Conservation (phyloP, 1,140 invertebrate genomes). For the Geopemphigus sp. region DNA sequence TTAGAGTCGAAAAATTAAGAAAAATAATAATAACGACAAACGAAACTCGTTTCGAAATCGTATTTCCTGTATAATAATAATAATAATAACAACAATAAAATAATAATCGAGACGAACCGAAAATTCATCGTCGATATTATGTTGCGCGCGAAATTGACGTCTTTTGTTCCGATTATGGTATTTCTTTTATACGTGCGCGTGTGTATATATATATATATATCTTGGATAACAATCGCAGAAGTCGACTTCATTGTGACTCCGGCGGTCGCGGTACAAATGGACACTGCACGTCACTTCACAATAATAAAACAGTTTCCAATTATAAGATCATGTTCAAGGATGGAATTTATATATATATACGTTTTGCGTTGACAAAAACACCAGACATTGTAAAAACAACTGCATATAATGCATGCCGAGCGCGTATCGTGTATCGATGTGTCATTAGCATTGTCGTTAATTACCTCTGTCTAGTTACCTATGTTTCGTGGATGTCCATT, state of each 20-base stretch:
- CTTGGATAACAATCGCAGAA: background rate
- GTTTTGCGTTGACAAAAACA: background rate
- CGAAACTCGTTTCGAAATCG: background rate
- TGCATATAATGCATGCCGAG: too few species aligned
- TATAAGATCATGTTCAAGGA: too few species aligned
- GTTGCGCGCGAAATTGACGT: background rate
- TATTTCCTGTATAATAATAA: background rate
- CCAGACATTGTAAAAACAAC: background rate
- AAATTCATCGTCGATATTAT: background rate
- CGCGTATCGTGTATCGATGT: background rate
- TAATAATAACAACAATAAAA: background rate
- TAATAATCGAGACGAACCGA: background rate
- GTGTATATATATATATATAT: background rate
- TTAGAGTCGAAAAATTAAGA: background rate
- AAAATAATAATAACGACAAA: background rate
- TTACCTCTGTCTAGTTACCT: background rate
- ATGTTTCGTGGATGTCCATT: background rate
- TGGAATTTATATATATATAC: too few species aligned
- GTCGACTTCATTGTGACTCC: too few species aligned
- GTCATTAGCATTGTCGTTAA: conserved; percentile 1
- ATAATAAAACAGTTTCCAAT: too few species aligned
- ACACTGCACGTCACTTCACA: too few species aligned
- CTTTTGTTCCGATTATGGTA: background rate
- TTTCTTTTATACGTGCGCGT: background rate
- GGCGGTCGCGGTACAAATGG: too few species aligned